Evolutionary conservation across 2,888 invertebrate genomes (phyloP), one percentile per base, ranked within the genome.

Genomic region (Malacosoma neustria): DNA sequence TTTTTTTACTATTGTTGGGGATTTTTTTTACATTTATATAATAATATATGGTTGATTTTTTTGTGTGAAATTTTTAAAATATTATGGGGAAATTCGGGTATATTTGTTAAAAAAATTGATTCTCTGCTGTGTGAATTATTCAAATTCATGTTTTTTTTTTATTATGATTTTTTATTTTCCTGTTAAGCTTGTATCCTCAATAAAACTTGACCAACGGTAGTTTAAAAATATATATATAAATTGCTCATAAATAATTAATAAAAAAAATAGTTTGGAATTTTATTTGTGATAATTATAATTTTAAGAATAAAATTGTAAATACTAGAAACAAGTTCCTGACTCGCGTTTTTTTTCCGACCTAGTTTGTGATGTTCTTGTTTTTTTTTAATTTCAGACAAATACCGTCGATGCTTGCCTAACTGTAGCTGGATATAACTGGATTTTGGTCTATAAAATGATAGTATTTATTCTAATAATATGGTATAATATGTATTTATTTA

Each of bases 131-230:
- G n/a, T n/a, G n/a, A n/a, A n/a, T n/a, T n/a, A n/a, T n/a, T n/a
- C n/a, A n/a, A n/a, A n/a, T n/a, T n/a, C n/a, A n/a, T n/a, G n/a
- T n/a, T n/a, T n/a, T n/a, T n/a, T n/a, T n/a, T n/a, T n/a, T n/a
- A n/a, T n/a, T n/a, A n/a, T n/a, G n/a, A 22, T 22, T 22, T 22
- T 22, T 22, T 22, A 22, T 7, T 22, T 0, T 22, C 9, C 22
- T 22, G 6, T n/a, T 58, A 61, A 55, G 63, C 51, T 58, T 49
- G n/a, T 22, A 22, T 22, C 22, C 5, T 9, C 22, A 34, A 39
- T 54, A 49, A 61, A 63, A 68, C 68, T 69, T 72, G 82, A 82
- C 82, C 82, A 82, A 82, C 69, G 55, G 72, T 81, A 82, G 79
- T 55, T 69, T 60, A 70, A 65, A 63, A 60, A 61, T 59, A 62